These are phyloP conservation scores for Tanytarsus gracilentus DNA, from an alignment of 2,888 invertebrate species.

Conservation along the genomic window DNA sequence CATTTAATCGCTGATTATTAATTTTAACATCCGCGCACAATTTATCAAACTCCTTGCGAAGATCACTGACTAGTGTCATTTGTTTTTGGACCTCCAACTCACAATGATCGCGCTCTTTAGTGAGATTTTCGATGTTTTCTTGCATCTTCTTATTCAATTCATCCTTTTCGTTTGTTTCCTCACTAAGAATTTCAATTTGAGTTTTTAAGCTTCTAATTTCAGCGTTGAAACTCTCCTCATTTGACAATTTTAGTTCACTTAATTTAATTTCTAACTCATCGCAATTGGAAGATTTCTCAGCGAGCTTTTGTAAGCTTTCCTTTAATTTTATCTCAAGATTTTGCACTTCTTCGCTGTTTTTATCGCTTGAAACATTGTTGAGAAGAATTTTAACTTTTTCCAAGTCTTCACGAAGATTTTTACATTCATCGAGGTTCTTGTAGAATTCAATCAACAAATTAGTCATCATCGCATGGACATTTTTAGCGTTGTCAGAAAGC, in stretches of 20 bases:
- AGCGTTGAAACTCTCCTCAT: constrained; percentile 33
- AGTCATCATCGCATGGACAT: constrained; percentile 33
- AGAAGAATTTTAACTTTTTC: constrained; percentile 18
- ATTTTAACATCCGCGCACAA: constrained; percentile 11
- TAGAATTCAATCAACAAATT: constrained; percentile 13
- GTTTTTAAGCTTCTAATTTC: constrained; percentile 34
- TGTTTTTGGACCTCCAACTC: constrained; percentile 34
- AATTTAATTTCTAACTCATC: constrained; percentile 44
- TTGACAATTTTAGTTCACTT: constrained; percentile 43
- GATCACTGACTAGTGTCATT: constrained; percentile 6
- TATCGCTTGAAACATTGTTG: not conserved
- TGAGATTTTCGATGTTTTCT: constrained; percentile 33
- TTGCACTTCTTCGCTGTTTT: constrained; percentile 38
- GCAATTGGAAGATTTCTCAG: constrained; percentile 46
- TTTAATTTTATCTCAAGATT: constrained; percentile 46
- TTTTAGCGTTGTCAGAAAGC: constrained; percentile 41
- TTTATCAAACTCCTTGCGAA: constrained; percentile 16
- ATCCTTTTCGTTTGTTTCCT: constrained; percentile 33
- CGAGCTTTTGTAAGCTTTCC: constrained; percentile 45
- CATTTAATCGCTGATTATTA: constrained; percentile 26
- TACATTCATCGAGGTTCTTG: constrained; percentile 19
- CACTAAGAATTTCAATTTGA: constrained; percentile 30
- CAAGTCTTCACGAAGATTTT: constrained; percentile 13
- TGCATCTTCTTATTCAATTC: constrained; percentile 34
- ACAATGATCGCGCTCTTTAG: constrained; percentile 36